These are phyloP conservation scores for Natrix natrix DNA, from an alignment of 2,797 vertebrate species.

Conservation along the genomic window DNA sequence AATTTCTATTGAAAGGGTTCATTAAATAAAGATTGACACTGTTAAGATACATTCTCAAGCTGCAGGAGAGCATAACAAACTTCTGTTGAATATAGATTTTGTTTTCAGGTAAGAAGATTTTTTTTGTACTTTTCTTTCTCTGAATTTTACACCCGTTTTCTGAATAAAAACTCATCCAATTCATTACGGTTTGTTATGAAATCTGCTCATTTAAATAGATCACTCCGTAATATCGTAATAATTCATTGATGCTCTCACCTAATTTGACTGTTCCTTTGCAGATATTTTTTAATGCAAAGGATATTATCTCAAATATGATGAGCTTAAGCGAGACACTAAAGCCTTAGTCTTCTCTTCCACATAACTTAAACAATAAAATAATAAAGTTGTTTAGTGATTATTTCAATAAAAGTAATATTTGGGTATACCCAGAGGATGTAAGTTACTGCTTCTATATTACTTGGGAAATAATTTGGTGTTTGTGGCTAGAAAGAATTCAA, in stretches of 20 bases:
- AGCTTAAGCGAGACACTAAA: constrained; percentile 47
- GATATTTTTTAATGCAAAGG: constrained; percentile 44
- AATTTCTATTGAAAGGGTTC: constrained; percentile 58
- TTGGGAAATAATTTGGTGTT: not conserved
- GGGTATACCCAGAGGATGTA: not conserved
- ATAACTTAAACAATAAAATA: constrained; percentile 8
- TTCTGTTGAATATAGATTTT: constrained; percentile 36
- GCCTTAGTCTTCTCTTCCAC: constrained; percentile 35
- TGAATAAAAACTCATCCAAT: constrained; percentile 23
- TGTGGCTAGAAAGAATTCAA: not conserved
- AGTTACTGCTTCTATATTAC: not conserved
- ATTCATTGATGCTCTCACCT: constrained; percentile 47
- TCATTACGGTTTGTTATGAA: constrained; percentile 29
- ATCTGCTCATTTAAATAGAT: constrained; percentile 40
- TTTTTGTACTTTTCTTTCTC: constrained; percentile 10
- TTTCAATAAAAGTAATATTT: constrained; percentile 7
- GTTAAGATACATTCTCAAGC: constrained; percentile 59
- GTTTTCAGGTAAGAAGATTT: constrained; percentile 45
- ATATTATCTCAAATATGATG: constrained; percentile 55
- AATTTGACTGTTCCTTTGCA: constrained; percentile 47
- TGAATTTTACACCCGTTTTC: constrained; percentile 3
- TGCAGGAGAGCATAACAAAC: constrained; percentile 17
- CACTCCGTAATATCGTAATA: constrained; percentile 42
- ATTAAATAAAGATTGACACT: constrained; percentile 66
- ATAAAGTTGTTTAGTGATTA: constrained; percentile 2